These are phyloP conservation scores for Rugalucina vietnamica DNA, from an alignment of 2,888 invertebrate genomes.

Conservation along the genomic window DNA sequence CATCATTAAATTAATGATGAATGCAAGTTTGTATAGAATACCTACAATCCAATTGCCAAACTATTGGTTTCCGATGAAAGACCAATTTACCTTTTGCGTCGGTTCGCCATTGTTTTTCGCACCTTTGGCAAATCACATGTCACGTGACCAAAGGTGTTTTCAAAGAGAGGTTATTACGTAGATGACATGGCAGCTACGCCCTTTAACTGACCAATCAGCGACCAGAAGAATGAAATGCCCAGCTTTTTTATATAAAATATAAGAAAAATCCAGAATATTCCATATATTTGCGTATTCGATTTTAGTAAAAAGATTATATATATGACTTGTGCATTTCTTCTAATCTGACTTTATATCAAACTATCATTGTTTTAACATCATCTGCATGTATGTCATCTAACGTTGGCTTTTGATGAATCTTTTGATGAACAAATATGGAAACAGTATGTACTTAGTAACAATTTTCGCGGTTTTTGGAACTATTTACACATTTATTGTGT, in stretches of 20 bases:
- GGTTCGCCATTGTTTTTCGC: constrained; percentile 62
- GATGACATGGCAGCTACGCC: not conserved
- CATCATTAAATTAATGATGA: constrained; percentile 7
- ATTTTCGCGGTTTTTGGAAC: constrained; percentile 38
- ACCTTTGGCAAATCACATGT: constrained; percentile 51
- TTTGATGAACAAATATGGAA: too few species aligned
- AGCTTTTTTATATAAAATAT: not conserved
- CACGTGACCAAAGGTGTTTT: constrained; percentile 42
- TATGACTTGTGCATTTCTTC: too few species aligned
- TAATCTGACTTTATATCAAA: too few species aligned
- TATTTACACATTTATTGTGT: constrained; percentile 29
- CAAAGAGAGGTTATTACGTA: not conserved
- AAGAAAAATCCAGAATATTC: not conserved
- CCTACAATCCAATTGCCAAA: constrained; percentile 55
- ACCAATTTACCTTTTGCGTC: constrained; percentile 48
- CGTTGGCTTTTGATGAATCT: too few species aligned
- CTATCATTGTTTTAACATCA: too few species aligned
- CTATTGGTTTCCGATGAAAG: constrained; percentile 51
- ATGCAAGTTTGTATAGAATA: constrained; percentile 33
- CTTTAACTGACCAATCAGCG: constrained; percentile 13
- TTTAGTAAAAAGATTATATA: not conserved
- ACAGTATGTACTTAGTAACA: too few species aligned
- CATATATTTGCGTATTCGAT: not conserved
- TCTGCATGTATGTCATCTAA: too few species aligned
- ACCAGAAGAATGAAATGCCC: not conserved